These are phyloP conservation scores for Drosophila bunnanda DNA, from an alignment of 2,888 invertebrate genomes.

Conservation along the genomic window DNA sequence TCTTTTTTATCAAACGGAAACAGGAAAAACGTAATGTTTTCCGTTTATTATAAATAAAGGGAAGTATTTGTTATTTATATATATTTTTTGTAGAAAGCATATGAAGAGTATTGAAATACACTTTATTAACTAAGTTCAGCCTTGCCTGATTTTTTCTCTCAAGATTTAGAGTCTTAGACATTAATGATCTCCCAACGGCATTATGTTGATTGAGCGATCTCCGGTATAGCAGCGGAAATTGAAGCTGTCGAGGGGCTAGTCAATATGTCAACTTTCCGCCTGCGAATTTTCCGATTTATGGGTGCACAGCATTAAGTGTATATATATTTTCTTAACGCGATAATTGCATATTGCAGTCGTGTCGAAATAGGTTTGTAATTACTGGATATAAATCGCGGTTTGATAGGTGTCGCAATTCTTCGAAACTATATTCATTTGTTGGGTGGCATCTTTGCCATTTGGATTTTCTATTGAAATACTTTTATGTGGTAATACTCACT, in stretches of 20 bases:
- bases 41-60: neutral
- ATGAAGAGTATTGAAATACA: neutral
- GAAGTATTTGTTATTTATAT: neutral
- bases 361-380: slow-evolving; percentile 34
- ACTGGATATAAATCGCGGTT: slow-evolving; percentile 18
- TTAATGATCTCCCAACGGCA: slow-evolving; percentile 29
- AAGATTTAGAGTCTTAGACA: slow-evolving; percentile 19
- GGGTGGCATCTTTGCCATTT: slow-evolving; percentile 24
- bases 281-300: slow-evolving; percentile 29
- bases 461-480: slow-evolving; percentile 3
- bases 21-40: neutral
- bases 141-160: neutral
- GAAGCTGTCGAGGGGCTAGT: slow-evolving; percentile 45
- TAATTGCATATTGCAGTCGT: slow-evolving; percentile 43
- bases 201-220: slow-evolving; percentile 47
- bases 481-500: no score
- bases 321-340: neutral
- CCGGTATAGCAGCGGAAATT: slow-evolving; percentile 37
- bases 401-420: slow-evolving; percentile 27
- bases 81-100: neutral
- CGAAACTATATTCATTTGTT: slow-evolving; percentile 3
- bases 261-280: slow-evolving; percentile 36
- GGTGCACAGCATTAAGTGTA: slow-evolving; percentile 25
- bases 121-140: neutral
- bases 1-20: slow-evolving; percentile 12